A percentile compares a stretch with the other conserved stretches of the same genome.
phyloP scores from a whole-genome alignment of 2,888 invertebrate genomes.

The Heliconius ethilla region DNA sequence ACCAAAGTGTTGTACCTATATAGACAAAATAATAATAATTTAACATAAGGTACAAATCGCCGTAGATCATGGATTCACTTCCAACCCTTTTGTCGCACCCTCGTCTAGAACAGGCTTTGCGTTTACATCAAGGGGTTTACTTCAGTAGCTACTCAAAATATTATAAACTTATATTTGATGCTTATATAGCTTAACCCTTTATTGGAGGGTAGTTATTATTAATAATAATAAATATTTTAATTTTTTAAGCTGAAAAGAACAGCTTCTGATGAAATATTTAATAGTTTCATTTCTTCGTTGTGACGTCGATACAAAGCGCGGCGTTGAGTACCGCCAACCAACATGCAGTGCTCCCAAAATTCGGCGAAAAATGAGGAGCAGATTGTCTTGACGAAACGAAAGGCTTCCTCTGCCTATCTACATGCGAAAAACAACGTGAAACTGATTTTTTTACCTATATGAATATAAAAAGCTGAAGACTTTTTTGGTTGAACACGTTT shows the following conservation, averaged over 20 bases:
- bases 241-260: neutral
- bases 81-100: conserved; percentile 19
- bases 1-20: neutral
- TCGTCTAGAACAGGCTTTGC: conserved; percentile 11
- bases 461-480: no score
- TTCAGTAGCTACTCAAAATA: neutral
- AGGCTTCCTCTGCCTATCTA: no score
- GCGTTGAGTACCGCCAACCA: neutral
- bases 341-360: no score
- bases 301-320: neutral
- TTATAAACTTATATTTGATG: conserved; percentile 5
- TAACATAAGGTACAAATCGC: neutral
- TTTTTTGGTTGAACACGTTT: no score
- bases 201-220: neutral
- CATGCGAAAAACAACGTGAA: no score
- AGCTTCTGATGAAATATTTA: neutral
- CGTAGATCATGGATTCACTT: conserved; percentile 2
- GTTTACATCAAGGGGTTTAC: conserved; percentile 6
- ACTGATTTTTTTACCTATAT: no score
- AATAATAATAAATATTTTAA: neutral
- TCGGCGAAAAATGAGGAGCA: no score
- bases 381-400: no score
- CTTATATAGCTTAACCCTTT: no score
- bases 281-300: neutral
- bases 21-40: neutral